Percentiles rank a stretch among this genome's conserved stretches.
These are phyloP conservation scores for Trissolcus basalis DNA, from an alignment of 1,140 invertebrate species.

Conservation along the genomic window DNA sequence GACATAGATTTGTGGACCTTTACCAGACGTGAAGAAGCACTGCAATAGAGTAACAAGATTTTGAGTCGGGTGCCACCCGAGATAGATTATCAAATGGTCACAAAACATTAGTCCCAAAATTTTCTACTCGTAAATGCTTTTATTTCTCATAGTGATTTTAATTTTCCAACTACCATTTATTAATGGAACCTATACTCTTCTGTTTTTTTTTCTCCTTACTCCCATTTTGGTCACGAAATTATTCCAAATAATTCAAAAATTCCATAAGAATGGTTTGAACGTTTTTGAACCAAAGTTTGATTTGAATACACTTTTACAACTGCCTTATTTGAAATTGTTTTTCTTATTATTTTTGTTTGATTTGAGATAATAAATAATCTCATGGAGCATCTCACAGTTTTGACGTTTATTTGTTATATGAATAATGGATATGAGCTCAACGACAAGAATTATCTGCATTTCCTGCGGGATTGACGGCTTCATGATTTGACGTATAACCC, in stretches of 20 bases:
- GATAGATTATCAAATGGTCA: constrained; percentile 43
- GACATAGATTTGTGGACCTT: constrained; percentile 61
- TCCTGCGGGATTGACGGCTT: constrained; percentile 41
- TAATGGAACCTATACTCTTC: not conserved
- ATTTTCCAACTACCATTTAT: constrained; percentile 1
- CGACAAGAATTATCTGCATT: constrained; percentile 49
- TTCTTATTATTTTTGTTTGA: no score
- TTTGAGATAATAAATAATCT: no score
- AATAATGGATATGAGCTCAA: constrained; percentile 45
- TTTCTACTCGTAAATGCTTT: constrained; percentile 13
- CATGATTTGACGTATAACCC: constrained; percentile 52
- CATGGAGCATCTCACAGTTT: not conserved
- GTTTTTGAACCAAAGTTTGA: no score
- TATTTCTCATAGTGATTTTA: not conserved
- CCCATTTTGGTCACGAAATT: no score
- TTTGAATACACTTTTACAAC: no score
- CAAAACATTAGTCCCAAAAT: constrained; percentile 5
- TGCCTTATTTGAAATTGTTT: no score
- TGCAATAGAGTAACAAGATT: constrained; percentile 14
- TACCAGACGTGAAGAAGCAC: constrained; percentile 9
- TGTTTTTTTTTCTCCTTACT: not conserved
- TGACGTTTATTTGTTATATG: constrained; percentile 55
- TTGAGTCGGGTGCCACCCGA: constrained; percentile 7
- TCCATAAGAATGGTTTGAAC: no score
- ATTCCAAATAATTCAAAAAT: no score